A percentile compares a stretch with the other conserved stretches of the same genome.
Conservation (phyloP, 2,113 vertebrate genomes). For the Grallaria varia region DNA sequence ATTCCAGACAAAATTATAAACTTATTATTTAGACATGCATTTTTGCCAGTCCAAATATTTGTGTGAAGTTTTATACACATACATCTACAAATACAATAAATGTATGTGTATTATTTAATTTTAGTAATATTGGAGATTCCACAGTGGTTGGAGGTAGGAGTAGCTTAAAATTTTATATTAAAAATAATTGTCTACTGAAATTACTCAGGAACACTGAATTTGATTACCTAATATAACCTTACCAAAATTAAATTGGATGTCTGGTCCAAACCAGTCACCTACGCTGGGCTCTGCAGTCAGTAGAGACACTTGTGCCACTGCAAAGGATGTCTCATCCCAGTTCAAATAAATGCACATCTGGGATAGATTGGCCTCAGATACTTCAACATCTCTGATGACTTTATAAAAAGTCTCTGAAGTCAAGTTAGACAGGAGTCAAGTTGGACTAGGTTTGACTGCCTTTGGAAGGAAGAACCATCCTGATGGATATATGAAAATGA, state of each 20-base stretch:
- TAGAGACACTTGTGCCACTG: neutral
- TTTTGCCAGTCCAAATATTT: neutral
- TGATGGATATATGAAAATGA: neutral
- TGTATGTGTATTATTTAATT: neutral
- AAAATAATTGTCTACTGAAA: neutral
- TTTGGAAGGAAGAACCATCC: neutral
- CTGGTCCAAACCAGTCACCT: neutral
- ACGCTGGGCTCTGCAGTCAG: neutral
- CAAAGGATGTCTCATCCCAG: neutral
- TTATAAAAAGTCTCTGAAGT: neutral
- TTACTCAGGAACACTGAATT: neutral
- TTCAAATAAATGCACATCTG: neutral
- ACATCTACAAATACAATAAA: neutral
- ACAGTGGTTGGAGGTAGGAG: neutral
- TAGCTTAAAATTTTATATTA: neutral
- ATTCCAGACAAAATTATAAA: neutral
- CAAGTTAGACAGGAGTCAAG: neutral
- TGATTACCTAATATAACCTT: neutral
- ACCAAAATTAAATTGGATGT: neutral
- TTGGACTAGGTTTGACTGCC: neutral
- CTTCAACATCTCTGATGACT: neutral
- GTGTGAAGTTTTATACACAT: rapidly evolving
- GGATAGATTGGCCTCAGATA: neutral
- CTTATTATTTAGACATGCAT: neutral
- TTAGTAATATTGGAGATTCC: neutral